Percentiles rank a stretch among this genome's conserved stretches.
phyloP scores from a whole-genome alignment of 1,140 invertebrate species.

The Bombus huntii region DNA sequence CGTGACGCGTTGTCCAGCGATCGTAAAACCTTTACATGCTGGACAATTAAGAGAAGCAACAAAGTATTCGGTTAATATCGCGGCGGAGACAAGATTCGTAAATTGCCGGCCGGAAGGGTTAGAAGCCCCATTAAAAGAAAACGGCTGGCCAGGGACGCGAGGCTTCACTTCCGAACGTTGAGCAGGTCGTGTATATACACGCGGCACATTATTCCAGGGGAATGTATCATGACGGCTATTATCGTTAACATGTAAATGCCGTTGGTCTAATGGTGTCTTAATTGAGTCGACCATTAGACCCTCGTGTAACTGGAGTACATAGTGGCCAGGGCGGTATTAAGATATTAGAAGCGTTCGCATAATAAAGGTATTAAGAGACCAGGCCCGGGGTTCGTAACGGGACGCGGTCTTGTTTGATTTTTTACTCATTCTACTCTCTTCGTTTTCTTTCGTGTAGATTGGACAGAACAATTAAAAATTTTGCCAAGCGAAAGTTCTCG shows the following conservation, averaged over 20 bases:
- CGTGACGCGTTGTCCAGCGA: not conserved
- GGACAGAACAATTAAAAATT: not conserved
- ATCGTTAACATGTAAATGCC: conserved; percentile 78
- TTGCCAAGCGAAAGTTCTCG: no score
- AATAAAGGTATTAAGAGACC: conserved; percentile 62
- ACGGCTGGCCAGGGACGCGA: not conserved
- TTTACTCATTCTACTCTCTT: not conserved
- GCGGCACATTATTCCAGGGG: conserved; percentile 56
- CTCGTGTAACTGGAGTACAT: conserved; percentile 59
- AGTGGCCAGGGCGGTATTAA: conserved; percentile 62
- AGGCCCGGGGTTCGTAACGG: conserved; percentile 2
- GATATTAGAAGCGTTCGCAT: conserved; percentile 69
- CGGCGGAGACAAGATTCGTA: conserved; percentile 36
- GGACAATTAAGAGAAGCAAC: conserved; percentile 5
- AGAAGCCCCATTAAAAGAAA: conserved; percentile 44
- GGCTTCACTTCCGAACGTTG: conserved; percentile 37
- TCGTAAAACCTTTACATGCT: not conserved
- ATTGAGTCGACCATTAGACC: conserved; percentile 76
- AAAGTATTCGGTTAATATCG: conserved; percentile 19
- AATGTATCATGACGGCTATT: conserved; percentile 75
- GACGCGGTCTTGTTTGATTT: conserved; percentile 26
- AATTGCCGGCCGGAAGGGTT: conserved; percentile 38
- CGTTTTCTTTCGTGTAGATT: not conserved
- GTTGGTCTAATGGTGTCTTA: conserved; percentile 75
- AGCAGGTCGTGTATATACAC: conserved; percentile 16